These are phyloP conservation scores for Aphaenogaster floridana DNA, from an alignment of 1,140 invertebrate species.

Conservation along the genomic window DNA sequence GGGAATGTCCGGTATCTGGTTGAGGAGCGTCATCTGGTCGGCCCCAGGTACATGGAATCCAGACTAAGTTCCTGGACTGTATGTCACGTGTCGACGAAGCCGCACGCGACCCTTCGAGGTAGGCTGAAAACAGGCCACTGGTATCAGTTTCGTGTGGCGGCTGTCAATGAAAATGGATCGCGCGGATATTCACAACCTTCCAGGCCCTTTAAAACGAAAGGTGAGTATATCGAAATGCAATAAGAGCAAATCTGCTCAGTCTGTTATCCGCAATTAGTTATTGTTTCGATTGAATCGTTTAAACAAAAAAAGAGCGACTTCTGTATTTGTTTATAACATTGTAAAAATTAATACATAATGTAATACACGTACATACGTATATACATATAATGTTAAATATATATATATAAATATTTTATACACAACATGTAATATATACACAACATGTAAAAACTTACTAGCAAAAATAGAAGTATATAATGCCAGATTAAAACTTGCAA, in stretches of 20 bases:
- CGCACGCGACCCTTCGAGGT: conserved; percentile 87
- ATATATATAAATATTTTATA: not conserved
- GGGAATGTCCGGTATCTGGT: conserved; percentile 85
- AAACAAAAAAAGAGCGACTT: not conserved
- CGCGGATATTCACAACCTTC: conserved; percentile 90
- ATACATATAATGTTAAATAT: too few relatives aligned
- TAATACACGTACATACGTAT: not conserved
- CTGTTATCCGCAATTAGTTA: not conserved
- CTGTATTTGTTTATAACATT: not conserved
- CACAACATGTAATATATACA: not conserved
- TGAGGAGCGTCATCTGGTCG: conserved; percentile 88
- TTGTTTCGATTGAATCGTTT: too few relatives aligned
- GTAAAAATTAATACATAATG: not conserved
- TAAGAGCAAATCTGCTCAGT: not conserved
- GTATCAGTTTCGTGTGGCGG: conserved; percentile 93
- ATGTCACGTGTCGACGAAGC: conserved; percentile 84
- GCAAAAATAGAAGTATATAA: conserved; percentile 59
- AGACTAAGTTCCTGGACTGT: conserved; percentile 87
- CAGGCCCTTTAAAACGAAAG: conserved; percentile 88
- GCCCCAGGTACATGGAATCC: conserved; percentile 85
- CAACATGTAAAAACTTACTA: conserved; percentile 31
- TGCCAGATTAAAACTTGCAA: conserved; percentile 56
- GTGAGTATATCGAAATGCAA: conserved; percentile 62
- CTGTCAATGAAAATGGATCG: conserved; percentile 90
- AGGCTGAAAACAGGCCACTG: conserved; percentile 90